Percentiles rank a stretch among this genome's conserved stretches.
phyloP scores from a whole-genome alignment of 2,113 vertebrate species.

The Serilophus lunatus region DNA sequence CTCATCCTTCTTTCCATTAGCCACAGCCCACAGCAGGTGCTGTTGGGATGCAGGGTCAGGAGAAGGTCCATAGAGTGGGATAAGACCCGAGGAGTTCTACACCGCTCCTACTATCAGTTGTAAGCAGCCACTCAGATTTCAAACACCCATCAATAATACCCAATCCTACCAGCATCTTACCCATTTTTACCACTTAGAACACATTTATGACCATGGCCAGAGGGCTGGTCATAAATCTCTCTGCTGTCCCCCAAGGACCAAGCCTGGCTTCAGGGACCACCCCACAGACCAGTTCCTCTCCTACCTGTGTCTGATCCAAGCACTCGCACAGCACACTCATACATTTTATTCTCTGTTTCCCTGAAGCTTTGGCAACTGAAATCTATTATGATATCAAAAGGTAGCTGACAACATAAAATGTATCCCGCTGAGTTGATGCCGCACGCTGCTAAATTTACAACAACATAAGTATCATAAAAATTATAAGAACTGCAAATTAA shows the following conservation, averaged over 20 bases:
- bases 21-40: rapidly evolving
- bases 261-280: background rate
- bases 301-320: slow-evolving; percentile 53
- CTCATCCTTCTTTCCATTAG: background rate
- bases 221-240: no score
- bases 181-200: background rate
- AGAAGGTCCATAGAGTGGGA: background rate
- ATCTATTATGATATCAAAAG: slow-evolving; percentile 81
- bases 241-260: background rate
- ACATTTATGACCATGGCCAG: rapidly evolving
- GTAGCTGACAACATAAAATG: slow-evolving; percentile 77
- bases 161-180: background rate
- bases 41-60: background rate
- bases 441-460: slow-evolving; percentile 71
- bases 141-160: rapidly evolving
- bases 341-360: slow-evolving; percentile 57
- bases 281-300: background rate
- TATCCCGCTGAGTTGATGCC: slow-evolving; percentile 70
- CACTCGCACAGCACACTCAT: background rate
- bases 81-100: background rate
- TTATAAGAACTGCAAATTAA: slow-evolving; percentile 78
- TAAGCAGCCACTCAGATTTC: background rate
- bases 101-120: background rate
- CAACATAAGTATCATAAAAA: slow-evolving; percentile 75
- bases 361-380: slow-evolving; percentile 72